Percentiles rank a stretch among this genome's conserved stretches.
Evolutionary conservation across 1,140 invertebrate species (phyloP).

Genomic region (Linepithema humile): DNA sequence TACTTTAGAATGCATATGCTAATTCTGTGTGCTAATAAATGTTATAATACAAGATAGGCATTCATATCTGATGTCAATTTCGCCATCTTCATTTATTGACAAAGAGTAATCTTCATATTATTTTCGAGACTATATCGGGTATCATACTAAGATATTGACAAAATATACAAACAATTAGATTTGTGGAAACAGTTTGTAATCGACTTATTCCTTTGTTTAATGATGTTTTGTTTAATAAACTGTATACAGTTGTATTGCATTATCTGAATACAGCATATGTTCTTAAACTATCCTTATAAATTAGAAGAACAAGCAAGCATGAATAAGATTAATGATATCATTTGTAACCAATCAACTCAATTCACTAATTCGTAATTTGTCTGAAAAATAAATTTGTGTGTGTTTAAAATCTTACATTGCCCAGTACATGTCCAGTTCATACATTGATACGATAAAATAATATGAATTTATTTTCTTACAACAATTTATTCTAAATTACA

Average conservation of each 20-base stretch:
- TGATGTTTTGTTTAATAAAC: conserved; percentile 32
- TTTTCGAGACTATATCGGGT: conserved; percentile 53
- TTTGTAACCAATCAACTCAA: conserved; percentile 38
- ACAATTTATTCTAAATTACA: conserved; percentile 22
- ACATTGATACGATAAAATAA: conserved; percentile 23
- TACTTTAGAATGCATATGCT: conserved; percentile 60
- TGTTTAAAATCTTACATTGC: conserved; percentile 1
- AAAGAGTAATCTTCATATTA: conserved; percentile 40
- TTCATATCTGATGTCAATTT: conserved; percentile 51
- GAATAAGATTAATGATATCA: conserved; percentile 24
- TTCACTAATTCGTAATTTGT: conserved; percentile 6
- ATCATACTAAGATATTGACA: conserved; percentile 49
- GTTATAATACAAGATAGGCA: conserved; percentile 68
- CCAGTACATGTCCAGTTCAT: background rate
- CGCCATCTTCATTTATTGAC: conserved; percentile 40
- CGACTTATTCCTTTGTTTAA: conserved; percentile 28
- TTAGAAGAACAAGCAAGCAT: conserved; percentile 66
- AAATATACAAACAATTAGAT: conserved; percentile 56
- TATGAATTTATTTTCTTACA: conserved; percentile 18
- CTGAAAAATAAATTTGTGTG: conserved; percentile 42
- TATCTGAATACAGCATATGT: conserved; percentile 41
- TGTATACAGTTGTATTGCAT: conserved; percentile 43
- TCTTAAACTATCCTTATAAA: conserved; percentile 5
- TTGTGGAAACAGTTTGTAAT: conserved; percentile 40
- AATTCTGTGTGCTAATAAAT: conserved; percentile 62